A percentile compares a stretch with the other conserved stretches of the same genome.
These are phyloP conservation scores for Poeciliopsis gracilis DNA, from an alignment of 2,797 vertebrate genomes.

Conservation along the genomic window DNA sequence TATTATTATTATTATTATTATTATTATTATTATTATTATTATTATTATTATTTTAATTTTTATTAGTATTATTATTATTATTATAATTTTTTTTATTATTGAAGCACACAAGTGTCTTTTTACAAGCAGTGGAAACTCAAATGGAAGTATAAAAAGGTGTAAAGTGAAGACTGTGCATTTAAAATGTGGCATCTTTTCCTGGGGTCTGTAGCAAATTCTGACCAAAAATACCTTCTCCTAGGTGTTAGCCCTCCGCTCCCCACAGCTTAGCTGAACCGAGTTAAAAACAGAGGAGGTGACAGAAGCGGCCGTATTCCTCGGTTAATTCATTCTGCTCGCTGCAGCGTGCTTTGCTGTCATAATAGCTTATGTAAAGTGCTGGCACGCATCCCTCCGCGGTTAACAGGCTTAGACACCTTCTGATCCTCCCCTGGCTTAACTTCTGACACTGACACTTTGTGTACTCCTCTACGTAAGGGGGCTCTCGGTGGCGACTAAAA, in stretches of 20 bases:
- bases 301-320: constrained; percentile 6
- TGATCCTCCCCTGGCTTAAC: constrained; percentile 62
- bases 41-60: too few relatives aligned
- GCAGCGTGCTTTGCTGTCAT: constrained; percentile 33
- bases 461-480: constrained; percentile 21
- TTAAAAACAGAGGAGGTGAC: constrained; percentile 15
- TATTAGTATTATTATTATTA: too few relatives aligned
- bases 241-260: not conserved
- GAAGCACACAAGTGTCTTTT: too few relatives aligned
- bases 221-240: not conserved
- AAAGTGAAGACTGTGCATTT: too few relatives aligned
- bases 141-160: too few relatives aligned
- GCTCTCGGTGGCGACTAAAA: constrained; percentile 42
- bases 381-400: constrained; percentile 47
- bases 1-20: too few relatives aligned
- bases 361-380: constrained; percentile 58
- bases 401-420: constrained; percentile 70
- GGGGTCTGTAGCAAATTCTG: not conserved
- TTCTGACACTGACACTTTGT: constrained; percentile 48
- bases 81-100: too few relatives aligned
- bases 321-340: constrained; percentile 25
- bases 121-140: too few relatives aligned
- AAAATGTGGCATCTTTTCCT: not conserved
- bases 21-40: too few relatives aligned
- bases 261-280: constrained; percentile 13